These are phyloP conservation scores for Hermetia illucens DNA, from an alignment of 1,140 invertebrate species.

Conservation along the genomic window DNA sequence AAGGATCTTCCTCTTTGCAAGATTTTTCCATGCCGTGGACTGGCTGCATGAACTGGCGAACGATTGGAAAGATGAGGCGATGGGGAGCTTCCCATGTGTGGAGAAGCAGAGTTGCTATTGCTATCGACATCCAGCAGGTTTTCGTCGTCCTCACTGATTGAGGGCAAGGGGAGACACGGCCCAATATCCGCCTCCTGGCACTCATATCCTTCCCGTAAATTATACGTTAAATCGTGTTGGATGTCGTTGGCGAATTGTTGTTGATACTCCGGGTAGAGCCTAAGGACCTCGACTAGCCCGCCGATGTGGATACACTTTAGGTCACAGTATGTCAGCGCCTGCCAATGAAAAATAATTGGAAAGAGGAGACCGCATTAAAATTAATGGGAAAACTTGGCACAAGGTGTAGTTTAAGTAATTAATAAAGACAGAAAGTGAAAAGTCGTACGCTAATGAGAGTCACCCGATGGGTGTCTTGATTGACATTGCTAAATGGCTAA, in stretches of 20 bases:
- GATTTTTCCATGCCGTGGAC: constrained; percentile 20
- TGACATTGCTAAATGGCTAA: no score
- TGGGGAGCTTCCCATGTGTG: constrained; percentile 14
- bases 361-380: no score
- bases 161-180: constrained; percentile 66
- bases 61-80: constrained; percentile 14
- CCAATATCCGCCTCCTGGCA: constrained; percentile 75
- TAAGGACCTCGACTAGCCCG: constrained; percentile 77
- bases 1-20: constrained; percentile 23
- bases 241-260: constrained; percentile 87
- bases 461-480: no score
- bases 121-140: constrained; percentile 58
- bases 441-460: no score
- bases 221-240: constrained; percentile 90
- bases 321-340: constrained; percentile 88
- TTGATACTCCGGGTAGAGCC: constrained; percentile 87
- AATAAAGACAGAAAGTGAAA: no score
- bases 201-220: constrained; percentile 84
- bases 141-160: constrained; percentile 86
- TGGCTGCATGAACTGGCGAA: constrained; percentile 19
- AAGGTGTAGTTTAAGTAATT: no score
- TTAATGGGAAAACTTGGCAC: no score
- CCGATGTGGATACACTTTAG: constrained; percentile 86
- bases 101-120: constrained; percentile 39
- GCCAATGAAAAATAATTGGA: constrained; percentile 11